Evolutionary conservation across 2,888 invertebrate genomes (phyloP), one percentile per base, ranked within the genome.

Genomic region (Drosophila formosana): DNA sequence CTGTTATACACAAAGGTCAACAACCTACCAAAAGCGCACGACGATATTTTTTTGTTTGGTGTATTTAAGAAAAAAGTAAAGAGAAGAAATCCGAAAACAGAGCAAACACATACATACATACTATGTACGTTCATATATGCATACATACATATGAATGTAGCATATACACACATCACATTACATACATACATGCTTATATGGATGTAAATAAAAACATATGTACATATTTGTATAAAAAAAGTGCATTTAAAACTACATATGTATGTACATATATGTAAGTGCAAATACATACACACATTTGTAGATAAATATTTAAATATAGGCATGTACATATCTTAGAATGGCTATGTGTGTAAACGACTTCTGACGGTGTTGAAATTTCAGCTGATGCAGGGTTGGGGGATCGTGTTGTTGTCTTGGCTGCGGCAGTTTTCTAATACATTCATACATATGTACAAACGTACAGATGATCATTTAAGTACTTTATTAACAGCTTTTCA

Each of bases 11-110:
- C 55, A 80, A 78, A 82, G 82, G 79, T 83, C 89, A 83, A 88
- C 67, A 89, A 83, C 89, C 82, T 78, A 64, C 70, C 32, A 72
- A 82, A 88, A 88, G 88, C 82, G 69, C 80, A 78, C 49, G 68
- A 78, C 52, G 70, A 75, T 74, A 60, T 51, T 64, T 51, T 51
- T 53, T 18, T 45, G 37, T 56, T 51, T 32, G 23, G 66, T 64
- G 61, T 66, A 66, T 88, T 78, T 80, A 85, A 62, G 62, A 80
- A 82, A 69, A 78, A 66, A 68, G 75, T 82, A 57, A 85, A 82
- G 82, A 78, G 81, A 89, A 81, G 82, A 89, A 87, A 80, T 66
- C 87, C 73, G 62, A 80, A 82, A 84, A 80, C 85, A 75, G 75
- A 69, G 60, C 70, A 58, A 56, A 34, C 53, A 70, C 60, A 55